Conservation (phyloP, 2,797 vertebrate genomes). For the Petrocephalus sullivani region DNA sequence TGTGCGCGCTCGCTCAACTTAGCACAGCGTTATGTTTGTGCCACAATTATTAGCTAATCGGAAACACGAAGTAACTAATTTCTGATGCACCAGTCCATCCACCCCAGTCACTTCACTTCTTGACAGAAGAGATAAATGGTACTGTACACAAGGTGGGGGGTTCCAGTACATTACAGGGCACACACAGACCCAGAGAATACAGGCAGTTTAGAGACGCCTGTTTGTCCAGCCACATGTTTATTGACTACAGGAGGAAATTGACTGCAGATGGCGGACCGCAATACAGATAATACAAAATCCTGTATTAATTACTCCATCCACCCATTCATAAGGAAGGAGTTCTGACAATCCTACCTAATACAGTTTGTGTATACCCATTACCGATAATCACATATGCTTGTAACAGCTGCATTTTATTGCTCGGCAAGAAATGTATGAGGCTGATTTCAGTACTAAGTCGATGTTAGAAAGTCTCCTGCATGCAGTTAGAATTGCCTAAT, state of each 20-base stretch:
- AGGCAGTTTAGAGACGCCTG: neutral
- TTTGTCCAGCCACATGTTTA: neutral
- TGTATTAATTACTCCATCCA: neutral
- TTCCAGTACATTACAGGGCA: neutral
- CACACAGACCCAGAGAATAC: neutral
- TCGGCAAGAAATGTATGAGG: neutral
- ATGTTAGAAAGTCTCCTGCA: neutral
- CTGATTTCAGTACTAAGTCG: neutral
- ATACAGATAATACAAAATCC: neutral
- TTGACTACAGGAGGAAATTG: neutral
- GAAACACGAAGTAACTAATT: too few relatives aligned
- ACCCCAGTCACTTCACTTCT: too few relatives aligned
- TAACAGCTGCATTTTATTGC: neutral
- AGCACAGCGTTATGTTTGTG: too few relatives aligned
- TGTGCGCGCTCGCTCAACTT: too few relatives aligned
- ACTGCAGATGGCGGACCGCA: neutral
- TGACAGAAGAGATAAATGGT: too few relatives aligned
- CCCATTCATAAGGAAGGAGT: neutral
- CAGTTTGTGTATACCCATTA: neutral
- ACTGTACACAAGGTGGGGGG: neutral
- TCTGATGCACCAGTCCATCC: too few relatives aligned
- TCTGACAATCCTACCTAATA: neutral
- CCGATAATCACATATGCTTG: neutral
- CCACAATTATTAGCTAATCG: too few relatives aligned
- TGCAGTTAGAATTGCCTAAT: too few relatives aligned